Percentiles rank a stretch among this genome's conserved stretches.
Conservation (phyloP, 1,140 invertebrate genomes). For the Procambarus clarkii region DNA sequence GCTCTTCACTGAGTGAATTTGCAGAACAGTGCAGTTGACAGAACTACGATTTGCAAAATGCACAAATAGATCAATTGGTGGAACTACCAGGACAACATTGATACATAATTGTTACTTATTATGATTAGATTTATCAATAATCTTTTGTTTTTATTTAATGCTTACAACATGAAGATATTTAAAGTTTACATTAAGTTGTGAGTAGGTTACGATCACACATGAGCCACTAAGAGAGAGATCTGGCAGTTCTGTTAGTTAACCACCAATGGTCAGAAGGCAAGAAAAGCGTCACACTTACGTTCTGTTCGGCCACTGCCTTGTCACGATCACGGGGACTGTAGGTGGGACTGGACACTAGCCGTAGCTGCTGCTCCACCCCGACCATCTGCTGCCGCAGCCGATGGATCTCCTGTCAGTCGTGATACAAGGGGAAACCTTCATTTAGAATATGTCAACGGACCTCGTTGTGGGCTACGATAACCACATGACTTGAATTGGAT, state of each 20-base stretch:
- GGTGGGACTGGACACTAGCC: slow-evolving; percentile 86
- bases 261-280: slow-evolving; percentile 34
- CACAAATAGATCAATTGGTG: slow-evolving; percentile 48
- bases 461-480: slow-evolving; percentile 33
- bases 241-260: slow-evolving; percentile 62
- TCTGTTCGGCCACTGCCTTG: slow-evolving; percentile 89
- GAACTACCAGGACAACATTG: slow-evolving; percentile 51
- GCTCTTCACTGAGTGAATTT: slow-evolving; percentile 33
- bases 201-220: slow-evolving; percentile 30
- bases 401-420: slow-evolving; percentile 85
- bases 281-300: slow-evolving; percentile 83
- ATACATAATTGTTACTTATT: neutral
- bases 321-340: slow-evolving; percentile 89
- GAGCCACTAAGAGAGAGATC: neutral
- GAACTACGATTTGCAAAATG: slow-evolving; percentile 23
- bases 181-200: slow-evolving; percentile 19
- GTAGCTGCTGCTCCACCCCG: slow-evolving; percentile 89
- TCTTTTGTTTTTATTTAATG: neutral
- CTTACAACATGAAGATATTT: neutral
- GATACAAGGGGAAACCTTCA: neutral
- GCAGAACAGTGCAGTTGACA: slow-evolving; percentile 24
- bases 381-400: slow-evolving; percentile 87
- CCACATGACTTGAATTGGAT: neutral
- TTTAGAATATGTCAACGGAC: neutral
- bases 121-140: neutral